phyloP scores from a whole-genome alignment of 1,140 invertebrate genomes.

The Drosophila neocordata region DNA sequence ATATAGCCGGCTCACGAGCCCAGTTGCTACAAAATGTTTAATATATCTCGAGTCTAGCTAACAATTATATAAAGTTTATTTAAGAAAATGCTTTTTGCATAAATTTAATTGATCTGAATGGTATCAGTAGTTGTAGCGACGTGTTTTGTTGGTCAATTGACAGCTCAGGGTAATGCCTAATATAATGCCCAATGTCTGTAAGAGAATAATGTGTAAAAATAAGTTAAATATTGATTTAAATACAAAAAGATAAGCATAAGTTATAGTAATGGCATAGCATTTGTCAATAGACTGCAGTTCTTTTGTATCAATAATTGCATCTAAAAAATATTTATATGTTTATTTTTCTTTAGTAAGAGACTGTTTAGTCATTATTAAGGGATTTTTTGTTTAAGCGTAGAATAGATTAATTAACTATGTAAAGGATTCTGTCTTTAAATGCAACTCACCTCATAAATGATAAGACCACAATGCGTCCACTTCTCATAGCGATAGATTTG shows the following conservation, averaged over 20 bases:
- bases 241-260: neutral
- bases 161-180: constrained; percentile 68
- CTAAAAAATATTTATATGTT: too few relatives aligned
- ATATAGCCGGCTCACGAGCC: constrained; percentile 54
- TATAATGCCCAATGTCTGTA: constrained; percentile 67
- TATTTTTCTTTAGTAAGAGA: too few relatives aligned
- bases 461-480: constrained; percentile 61
- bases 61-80: constrained; percentile 54
- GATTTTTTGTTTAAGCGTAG: too few relatives aligned
- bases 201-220: neutral
- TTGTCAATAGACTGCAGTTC: too few relatives aligned
- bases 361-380: too few relatives aligned
- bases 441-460: constrained; percentile 66
- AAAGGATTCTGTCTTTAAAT: too few relatives aligned
- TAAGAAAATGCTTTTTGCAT: constrained; percentile 21
- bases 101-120: constrained; percentile 47
- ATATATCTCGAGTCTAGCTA: constrained; percentile 11
- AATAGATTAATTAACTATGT: too few relatives aligned
- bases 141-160: constrained; percentile 67
- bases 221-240: neutral
- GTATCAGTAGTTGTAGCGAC: constrained; percentile 64
- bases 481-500: constrained; percentile 63
- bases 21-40: constrained; percentile 54
- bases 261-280: neutral
- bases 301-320: too few relatives aligned